Percentiles rank a stretch among this genome's conserved stretches.
phyloP scores from a whole-genome alignment of 2,888 invertebrate genomes.

The Limnephilus marmoratus region DNA sequence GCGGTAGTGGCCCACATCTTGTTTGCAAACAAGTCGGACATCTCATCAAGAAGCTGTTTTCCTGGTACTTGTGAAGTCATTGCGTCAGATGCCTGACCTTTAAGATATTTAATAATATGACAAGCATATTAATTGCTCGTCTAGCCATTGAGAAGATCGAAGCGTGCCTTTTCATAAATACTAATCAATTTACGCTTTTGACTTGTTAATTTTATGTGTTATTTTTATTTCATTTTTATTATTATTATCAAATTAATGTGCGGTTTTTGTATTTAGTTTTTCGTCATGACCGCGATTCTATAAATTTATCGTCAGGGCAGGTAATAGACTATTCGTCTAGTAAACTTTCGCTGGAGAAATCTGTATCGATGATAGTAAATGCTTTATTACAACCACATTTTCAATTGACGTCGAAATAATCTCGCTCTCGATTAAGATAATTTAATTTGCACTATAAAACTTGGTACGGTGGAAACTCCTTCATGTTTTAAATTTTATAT shows the following conservation, averaged over 20 bases:
- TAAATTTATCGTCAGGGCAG: background rate
- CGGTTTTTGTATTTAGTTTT: background rate
- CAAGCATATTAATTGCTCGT: slow-evolving; percentile 8
- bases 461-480: background rate
- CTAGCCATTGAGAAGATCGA: background rate
- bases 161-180: background rate
- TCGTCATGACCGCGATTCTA: background rate
- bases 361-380: background rate
- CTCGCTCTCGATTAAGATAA: background rate
- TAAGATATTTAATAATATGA: slow-evolving; percentile 11
- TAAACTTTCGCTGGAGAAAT: background rate
- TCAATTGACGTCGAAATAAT: background rate
- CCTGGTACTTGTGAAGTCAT: slow-evolving; percentile 4
- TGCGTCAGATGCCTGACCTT: slow-evolving; percentile 7
- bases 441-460: background rate
- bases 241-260: background rate
- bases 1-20: background rate
- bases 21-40: slow-evolving; percentile 10
- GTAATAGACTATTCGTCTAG: background rate
- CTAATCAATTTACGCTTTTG: background rate
- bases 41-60: background rate
- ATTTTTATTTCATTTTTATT: background rate
- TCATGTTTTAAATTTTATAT: background rate
- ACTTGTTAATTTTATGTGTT: background rate
- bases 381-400: background rate